Conservation (phyloP, 1,140 invertebrate species). For the Campodea augens region DNA sequence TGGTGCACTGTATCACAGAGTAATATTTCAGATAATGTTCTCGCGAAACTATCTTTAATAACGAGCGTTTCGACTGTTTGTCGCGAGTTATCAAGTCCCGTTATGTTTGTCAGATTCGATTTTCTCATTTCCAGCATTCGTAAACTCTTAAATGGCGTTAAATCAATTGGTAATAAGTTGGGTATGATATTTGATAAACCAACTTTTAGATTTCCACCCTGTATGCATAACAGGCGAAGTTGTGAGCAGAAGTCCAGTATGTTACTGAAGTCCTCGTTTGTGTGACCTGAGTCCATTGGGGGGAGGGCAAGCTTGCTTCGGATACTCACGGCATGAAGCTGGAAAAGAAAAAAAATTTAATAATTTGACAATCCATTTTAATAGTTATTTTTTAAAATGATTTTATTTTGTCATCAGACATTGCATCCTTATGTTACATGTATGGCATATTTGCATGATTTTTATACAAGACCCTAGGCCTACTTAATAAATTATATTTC, state of each 20-base stretch:
- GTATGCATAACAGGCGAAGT: slow-evolving; percentile 41
- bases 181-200: slow-evolving; percentile 64
- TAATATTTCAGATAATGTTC: slow-evolving; percentile 34
- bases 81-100: not conserved
- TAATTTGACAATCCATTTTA: slow-evolving; percentile 4
- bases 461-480: too few relatives aligned
- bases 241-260: slow-evolving; percentile 72
- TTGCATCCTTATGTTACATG: not conserved
- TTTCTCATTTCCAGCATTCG: slow-evolving; percentile 17
- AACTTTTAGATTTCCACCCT: slow-evolving; percentile 39
- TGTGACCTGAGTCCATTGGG: slow-evolving; percentile 41
- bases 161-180: slow-evolving; percentile 55
- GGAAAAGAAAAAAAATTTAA: slow-evolving; percentile 24
- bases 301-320: slow-evolving; percentile 69
- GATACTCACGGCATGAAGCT: slow-evolving; percentile 74
- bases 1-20: slow-evolving; percentile 52
- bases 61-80: not conserved
- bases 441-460: too few relatives aligned
- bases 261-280: slow-evolving; percentile 65
- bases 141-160: slow-evolving; percentile 56
- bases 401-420: slow-evolving; percentile 9
- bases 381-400: slow-evolving; percentile 9
- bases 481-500: too few relatives aligned
- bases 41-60: not conserved
- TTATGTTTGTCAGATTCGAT: not conserved